These are phyloP conservation scores for Psophia crepitans DNA, from an alignment of 2,113 vertebrate genomes.

Conservation along the genomic window DNA sequence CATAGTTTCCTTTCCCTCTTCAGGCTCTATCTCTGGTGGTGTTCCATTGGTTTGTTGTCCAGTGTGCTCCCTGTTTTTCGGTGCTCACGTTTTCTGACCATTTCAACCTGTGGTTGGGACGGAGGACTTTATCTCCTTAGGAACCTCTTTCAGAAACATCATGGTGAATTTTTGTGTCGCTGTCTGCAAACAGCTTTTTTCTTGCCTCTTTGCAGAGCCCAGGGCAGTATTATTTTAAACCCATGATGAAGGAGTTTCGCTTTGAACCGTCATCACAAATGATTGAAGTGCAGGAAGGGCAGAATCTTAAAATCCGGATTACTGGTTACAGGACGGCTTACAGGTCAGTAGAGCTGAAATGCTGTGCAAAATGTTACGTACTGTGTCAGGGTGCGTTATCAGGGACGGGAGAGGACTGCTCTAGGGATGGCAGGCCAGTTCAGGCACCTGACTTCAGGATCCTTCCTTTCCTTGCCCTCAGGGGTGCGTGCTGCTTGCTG, in stretches of 20 bases:
- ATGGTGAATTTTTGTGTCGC: not conserved
- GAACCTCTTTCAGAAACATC: not conserved
- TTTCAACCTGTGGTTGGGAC: not conserved
- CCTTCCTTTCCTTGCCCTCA: not conserved
- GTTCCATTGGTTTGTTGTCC: not conserved
- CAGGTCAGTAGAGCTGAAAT: conserved; percentile 67
- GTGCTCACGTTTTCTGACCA: not conserved
- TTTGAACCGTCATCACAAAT: conserved; percentile 96
- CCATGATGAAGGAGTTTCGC: conserved; percentile 99
- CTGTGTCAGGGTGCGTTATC: not conserved
- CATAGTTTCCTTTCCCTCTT: not conserved
- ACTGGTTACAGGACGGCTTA: conserved; percentile 91
- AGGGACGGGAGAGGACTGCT: not conserved
- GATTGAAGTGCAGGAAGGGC: conserved; percentile 95
- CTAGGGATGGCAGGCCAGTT: not conserved
- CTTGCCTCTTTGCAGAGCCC: conserved; percentile 84
- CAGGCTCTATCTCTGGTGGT: not conserved
- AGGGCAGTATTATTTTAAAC: conserved; percentile 98
- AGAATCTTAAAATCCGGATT: conserved; percentile 89
- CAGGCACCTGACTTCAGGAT: not conserved
- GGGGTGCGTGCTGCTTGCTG: not conserved
- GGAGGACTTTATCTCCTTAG: not conserved
- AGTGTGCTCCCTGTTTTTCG: not conserved
- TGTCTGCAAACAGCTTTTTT: not conserved
- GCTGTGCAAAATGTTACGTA: accelerated